Percentiles rank a stretch among this genome's conserved stretches.
phyloP scores from a whole-genome alignment of 2,797 vertebrate genomes.

The Psittacula derbiana region DNA sequence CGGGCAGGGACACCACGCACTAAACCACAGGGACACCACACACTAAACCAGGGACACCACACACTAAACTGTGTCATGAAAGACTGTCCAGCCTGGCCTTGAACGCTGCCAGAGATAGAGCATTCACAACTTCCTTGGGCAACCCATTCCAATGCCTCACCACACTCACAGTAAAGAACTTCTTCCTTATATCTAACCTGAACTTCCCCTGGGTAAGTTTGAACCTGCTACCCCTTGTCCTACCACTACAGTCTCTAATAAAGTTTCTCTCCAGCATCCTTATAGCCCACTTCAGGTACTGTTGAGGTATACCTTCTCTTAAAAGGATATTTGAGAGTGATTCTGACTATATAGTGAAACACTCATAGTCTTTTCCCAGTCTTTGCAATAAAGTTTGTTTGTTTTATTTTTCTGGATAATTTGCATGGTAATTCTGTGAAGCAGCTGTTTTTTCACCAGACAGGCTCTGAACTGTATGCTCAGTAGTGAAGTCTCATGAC shows the following conservation, averaged over 20 bases:
- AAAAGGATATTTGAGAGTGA: neutral
- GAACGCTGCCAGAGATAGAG: neutral
- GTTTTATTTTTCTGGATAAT: neutral
- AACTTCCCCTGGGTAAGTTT: neutral
- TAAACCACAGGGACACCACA: too few species aligned
- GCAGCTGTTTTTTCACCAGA: neutral
- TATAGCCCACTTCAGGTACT: neutral
- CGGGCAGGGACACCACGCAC: too few species aligned
- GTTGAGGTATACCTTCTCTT: neutral
- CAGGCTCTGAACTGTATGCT: accelerated
- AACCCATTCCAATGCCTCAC: neutral
- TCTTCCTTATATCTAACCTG: neutral
- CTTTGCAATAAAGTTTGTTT: neutral
- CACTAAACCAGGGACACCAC: neutral
- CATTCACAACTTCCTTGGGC: neutral
- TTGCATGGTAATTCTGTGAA: neutral
- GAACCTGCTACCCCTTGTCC: neutral
- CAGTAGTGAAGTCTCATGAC: neutral
- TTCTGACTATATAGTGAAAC: neutral
- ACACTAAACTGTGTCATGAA: neutral
- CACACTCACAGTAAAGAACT: neutral
- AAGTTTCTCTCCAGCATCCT: neutral
- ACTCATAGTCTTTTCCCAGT: neutral
- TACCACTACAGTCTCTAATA: neutral
- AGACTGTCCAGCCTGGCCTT: neutral